These are phyloP conservation scores for Zaprionus lineosus DNA, from an alignment of 2,888 invertebrate species.

Conservation along the genomic window DNA sequence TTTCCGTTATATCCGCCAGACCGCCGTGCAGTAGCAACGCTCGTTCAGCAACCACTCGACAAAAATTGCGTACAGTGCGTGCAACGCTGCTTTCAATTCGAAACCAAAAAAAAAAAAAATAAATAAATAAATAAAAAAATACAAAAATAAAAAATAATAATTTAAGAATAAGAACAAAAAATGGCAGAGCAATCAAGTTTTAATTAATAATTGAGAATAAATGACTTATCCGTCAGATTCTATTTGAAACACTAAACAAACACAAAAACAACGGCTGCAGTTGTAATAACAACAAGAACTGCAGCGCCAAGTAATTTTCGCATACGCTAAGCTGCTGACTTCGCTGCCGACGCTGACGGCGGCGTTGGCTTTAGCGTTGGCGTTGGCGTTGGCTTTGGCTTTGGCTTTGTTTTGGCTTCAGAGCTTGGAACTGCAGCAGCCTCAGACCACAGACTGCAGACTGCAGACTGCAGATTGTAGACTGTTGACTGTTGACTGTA, in stretches of 20 bases:
- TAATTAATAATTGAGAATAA: constrained; percentile 27
- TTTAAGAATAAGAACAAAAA: background rate
- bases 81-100: constrained; percentile 36
- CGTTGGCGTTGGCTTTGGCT: constrained; percentile 36
- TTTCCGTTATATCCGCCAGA: constrained; percentile 74
- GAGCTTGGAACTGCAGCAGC: constrained; percentile 49
- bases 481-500: constrained; percentile 25
- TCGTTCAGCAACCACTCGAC: constrained; percentile 20
- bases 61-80: constrained; percentile 34
- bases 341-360: constrained; percentile 53
- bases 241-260: constrained; percentile 33
- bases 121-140: background rate
- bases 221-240: too few species aligned
- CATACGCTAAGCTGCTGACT: constrained; percentile 42
- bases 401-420: too few species aligned
- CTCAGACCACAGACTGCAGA: constrained; percentile 25
- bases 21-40: constrained; percentile 55
- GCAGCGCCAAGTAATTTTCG: constrained; percentile 53
- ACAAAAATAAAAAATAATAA: background rate
- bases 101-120: constrained; percentile 3
- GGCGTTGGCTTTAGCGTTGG: constrained; percentile 56
- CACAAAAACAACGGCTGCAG: constrained; percentile 9
- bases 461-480: constrained; percentile 28
- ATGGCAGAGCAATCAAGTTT: background rate
- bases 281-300: constrained; percentile 19